These are phyloP conservation scores for Bradysia coprophila DNA, from an alignment of 1,140 invertebrate species.

Conservation along the genomic window DNA sequence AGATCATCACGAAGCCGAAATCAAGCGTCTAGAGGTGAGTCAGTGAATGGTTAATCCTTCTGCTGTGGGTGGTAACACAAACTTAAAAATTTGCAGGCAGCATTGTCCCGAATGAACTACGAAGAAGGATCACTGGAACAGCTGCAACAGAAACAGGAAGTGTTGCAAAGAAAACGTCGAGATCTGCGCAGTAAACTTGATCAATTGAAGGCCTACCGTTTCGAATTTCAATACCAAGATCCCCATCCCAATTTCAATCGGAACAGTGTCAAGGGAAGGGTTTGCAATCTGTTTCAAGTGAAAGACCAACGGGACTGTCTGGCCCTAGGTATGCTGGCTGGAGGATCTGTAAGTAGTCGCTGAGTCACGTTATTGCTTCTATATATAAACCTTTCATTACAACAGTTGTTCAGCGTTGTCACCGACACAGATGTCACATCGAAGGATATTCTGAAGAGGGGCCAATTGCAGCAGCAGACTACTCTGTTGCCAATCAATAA, in stretches of 20 bases:
- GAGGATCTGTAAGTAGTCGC: conserved; percentile 47
- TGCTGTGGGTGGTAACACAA: not conserved
- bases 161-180: conserved; percentile 31
- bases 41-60: conserved; percentile 7
- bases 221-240: conserved; percentile 55
- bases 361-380: not conserved
- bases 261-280: conserved; percentile 56
- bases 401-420: conserved; percentile 75
- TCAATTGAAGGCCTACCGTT: conserved; percentile 25
- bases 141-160: conserved; percentile 30
- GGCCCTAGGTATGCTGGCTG: conserved; percentile 72
- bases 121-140: conserved; percentile 41
- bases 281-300: conserved; percentile 58
- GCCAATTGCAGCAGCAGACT: conserved; percentile 55
- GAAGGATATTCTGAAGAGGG: conserved; percentile 66
- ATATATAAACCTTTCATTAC: conserved; percentile 8
- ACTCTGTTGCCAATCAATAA: conserved; percentile 91
- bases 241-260: conserved; percentile 63
- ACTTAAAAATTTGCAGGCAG: conserved; percentile 9
- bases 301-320: conserved; percentile 50
- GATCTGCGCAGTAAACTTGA: conserved; percentile 11
- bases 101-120: conserved; percentile 35
- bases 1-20: conserved; percentile 37
- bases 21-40: conserved; percentile 31
- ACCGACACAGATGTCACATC: conserved; percentile 74